A percentile compares a stretch with the other conserved stretches of the same genome.
These are phyloP conservation scores for Phymastichus coffea DNA, from an alignment of 1,140 invertebrate species.

Conservation along the genomic window DNA sequence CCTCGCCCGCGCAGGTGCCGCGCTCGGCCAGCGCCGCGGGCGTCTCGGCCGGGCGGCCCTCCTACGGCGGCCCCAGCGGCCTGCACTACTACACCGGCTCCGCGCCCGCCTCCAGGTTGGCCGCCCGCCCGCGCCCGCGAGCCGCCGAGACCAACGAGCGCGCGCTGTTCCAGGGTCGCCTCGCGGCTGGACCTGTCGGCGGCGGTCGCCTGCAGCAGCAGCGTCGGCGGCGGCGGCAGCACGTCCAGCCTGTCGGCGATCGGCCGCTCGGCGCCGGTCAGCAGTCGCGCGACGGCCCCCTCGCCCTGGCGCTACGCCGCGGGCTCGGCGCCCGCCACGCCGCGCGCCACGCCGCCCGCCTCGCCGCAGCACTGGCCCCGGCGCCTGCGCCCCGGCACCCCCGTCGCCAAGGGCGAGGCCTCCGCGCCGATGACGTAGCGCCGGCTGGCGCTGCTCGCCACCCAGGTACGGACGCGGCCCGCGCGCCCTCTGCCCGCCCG, in stretches of 20 bases:
- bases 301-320: slow-evolving; percentile 54
- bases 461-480: too few species aligned
- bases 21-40: slow-evolving; percentile 63
- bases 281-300: slow-evolving; percentile 50
- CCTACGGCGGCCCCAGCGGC: slow-evolving; percentile 70
- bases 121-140: too few species aligned
- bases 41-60: slow-evolving; percentile 63
- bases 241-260: slow-evolving; percentile 39
- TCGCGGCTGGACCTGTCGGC: slow-evolving; percentile 66
- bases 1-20: slow-evolving; percentile 49
- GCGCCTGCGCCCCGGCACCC: slow-evolving; percentile 22
- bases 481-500: too few species aligned
- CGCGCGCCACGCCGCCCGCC: slow-evolving; percentile 57
- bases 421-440: slow-evolving; percentile 27
- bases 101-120: slow-evolving; percentile 44
- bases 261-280: slow-evolving; percentile 33
- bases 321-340: slow-evolving; percentile 60
- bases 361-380: slow-evolving; percentile 59
- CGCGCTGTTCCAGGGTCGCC: slow-evolving; percentile 58
- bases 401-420: slow-evolving; percentile 20
- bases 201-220: slow-evolving; percentile 57
- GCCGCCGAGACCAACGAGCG: too few species aligned
- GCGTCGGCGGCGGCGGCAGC: slow-evolving; percentile 48
- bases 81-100: slow-evolving; percentile 72
- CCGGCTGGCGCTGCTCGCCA: slow-evolving; percentile 6